Percentiles rank a stretch among this genome's conserved stretches.
These are phyloP conservation scores for Sarcophaga rosellei DNA, from an alignment of 2,888 invertebrate species.

Conservation along the genomic window DNA sequence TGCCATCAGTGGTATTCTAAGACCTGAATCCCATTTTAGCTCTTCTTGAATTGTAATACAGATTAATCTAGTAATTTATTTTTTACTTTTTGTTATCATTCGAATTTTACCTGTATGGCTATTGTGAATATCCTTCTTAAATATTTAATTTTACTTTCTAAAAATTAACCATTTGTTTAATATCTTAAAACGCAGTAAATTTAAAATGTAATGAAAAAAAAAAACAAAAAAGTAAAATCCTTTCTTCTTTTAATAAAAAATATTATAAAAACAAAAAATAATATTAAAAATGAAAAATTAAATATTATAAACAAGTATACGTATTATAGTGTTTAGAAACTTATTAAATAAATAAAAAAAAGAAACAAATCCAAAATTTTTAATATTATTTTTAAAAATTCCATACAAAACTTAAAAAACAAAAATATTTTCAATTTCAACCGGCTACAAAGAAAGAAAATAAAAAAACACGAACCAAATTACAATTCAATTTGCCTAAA, in stretches of 20 bases:
- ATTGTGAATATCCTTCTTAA: not conserved
- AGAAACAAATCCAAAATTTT: slow-evolving; percentile 30
- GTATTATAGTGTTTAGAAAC: slow-evolving; percentile 65
- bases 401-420: not conserved
- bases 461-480: slow-evolving; percentile 50
- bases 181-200: slow-evolving; percentile 34
- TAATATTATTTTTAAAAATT: too few relatives aligned
- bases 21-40: too few relatives aligned
- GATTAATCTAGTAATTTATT: too few relatives aligned
- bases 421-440: not conserved
- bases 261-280: slow-evolving; percentile 57
- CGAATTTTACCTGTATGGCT: not conserved
- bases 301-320: slow-evolving; percentile 39
- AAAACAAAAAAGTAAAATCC: slow-evolving; percentile 42
- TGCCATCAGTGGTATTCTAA: too few relatives aligned
- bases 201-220: slow-evolving; percentile 63
- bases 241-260: slow-evolving; percentile 66
- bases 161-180: slow-evolving; percentile 41
- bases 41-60: too few relatives aligned
- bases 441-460: slow-evolving; percentile 41
- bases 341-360: slow-evolving; percentile 48
- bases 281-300: slow-evolving; percentile 53
- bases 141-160: not conserved
- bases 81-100: too few relatives aligned
- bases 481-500: slow-evolving; percentile 67